Evolutionary conservation across 2,113 vertebrate genomes (phyloP), one percentile per base, ranked within the genome.

Genomic region (Saguinus midas): DNA sequence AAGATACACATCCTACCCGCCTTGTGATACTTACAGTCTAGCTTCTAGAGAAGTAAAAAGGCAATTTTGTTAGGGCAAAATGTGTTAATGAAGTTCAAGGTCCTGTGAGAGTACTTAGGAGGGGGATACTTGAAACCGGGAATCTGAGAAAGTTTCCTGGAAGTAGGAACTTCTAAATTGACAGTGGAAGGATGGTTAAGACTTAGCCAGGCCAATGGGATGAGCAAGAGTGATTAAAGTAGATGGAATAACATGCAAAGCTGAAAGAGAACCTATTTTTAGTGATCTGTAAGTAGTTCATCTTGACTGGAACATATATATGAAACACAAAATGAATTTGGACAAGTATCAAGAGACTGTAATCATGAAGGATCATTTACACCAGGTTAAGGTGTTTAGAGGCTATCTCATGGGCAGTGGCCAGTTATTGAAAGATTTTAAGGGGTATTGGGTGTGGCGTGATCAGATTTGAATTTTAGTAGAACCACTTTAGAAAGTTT

Each of bases 381-480:
- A 43, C 23, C 3, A 81, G 48, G 78, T 76, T 92, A 61, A 90
- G 20, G 43, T 76, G n/a, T 52, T 81, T 70, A 16, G 57, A 64
- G 43, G 48, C 52, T 68, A 55, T 52, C 40, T n/a, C 43, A 55
- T 8, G 52, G 58, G 43, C 45, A 81, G 13, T 57, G 80, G 16
- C 37, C 32, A 72, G 9, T 72, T 76, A 61, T 16, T 64, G n/a
- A 23, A 94, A 89, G 70, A 76, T 72, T 92, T 94, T 79, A 70
- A 81, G n/a, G 37, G 66, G 40, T 21, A 76, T 6, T 25, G 48
- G 45, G n/a, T 82, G 10, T 78, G 79, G 32, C 78, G 14, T 82
- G 73, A 64, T 90, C 27, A 82, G n/a, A 91, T 75, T 48, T 80
- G 48, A 87, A 58, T 86, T 89, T 88, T 55, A 91, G 55, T 91